A percentile compares a stretch with the other conserved stretches of the same genome.
Conservation (phyloP, 2,888 invertebrate species). For the Napeogenes sylphis region DNA sequence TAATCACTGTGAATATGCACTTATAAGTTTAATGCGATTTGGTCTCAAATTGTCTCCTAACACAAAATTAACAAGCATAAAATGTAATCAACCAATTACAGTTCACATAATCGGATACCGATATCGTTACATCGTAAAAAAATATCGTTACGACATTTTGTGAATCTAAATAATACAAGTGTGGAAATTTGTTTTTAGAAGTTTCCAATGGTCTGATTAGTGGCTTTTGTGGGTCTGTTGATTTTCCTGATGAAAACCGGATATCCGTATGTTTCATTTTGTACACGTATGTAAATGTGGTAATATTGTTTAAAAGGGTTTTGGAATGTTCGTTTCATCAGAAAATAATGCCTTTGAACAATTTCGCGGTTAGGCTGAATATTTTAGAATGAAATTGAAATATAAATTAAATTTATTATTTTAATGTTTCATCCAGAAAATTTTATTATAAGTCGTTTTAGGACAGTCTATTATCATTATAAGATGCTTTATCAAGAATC, state of each 20-base stretch:
- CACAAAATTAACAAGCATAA: too few relatives aligned
- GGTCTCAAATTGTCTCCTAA: too few relatives aligned
- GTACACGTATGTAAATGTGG: constrained; percentile 20
- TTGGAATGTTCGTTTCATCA: constrained; percentile 4
- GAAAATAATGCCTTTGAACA: constrained; percentile 8
- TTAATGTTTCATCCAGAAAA: too few relatives aligned
- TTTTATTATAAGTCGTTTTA: too few relatives aligned
- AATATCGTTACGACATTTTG: constrained; percentile 16
- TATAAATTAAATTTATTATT: not conserved
- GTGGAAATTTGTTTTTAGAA: constrained; percentile 25
- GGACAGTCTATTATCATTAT: not conserved
- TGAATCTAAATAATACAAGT: constrained; percentile 10
- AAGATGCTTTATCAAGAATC: constrained; percentile 12
- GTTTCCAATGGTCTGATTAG: constrained; percentile 30
- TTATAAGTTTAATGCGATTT: too few relatives aligned
- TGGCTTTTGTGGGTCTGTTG: constrained; percentile 30
- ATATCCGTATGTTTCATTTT: constrained; percentile 22
- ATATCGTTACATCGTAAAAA: not conserved
- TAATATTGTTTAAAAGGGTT: constrained; percentile 23
- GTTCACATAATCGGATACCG: not conserved
- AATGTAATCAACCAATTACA: too few relatives aligned
- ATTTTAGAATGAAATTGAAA: not conserved
- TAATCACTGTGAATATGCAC: too few relatives aligned
- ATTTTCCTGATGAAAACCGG: constrained; percentile 29
- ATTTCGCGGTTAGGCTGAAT: constrained; percentile 1